A percentile compares a stretch with the other conserved stretches of the same genome.
Evolutionary conservation across 2,888 invertebrate species (phyloP).

Genomic region (Amphipyra tragopoginis): DNA sequence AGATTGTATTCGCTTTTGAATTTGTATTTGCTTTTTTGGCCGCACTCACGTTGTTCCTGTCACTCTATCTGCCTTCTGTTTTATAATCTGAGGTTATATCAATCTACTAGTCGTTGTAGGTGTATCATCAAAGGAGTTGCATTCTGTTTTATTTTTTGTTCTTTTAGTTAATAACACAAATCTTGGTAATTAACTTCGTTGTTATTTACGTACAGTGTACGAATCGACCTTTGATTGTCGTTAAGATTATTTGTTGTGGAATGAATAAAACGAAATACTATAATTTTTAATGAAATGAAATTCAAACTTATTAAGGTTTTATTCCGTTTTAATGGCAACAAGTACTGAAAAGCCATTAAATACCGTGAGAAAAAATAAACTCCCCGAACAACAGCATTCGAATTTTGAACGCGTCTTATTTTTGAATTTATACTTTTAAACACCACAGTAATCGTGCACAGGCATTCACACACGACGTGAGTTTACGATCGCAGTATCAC

Average conservation of each 20-base stretch:
- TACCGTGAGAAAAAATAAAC: slow-evolving; percentile 8
- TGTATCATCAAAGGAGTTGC: too few species aligned
- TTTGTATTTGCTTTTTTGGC: too few species aligned
- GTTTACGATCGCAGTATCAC: slow-evolving; percentile 47
- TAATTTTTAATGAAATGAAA: background rate
- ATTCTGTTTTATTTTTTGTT: background rate
- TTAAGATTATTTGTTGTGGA: slow-evolving; percentile 20
- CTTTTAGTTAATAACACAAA: background rate
- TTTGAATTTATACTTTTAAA: background rate
- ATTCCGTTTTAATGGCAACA: background rate
- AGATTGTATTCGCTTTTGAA: too few species aligned
- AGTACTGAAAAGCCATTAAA: slow-evolving; percentile 3
- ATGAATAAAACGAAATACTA: background rate
- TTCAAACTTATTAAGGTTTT: slow-evolving; percentile 15
- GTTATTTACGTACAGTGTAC: slow-evolving; percentile 6
- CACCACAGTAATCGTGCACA: slow-evolving; percentile 6
- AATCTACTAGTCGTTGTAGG: background rate
- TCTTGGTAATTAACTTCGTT: background rate
- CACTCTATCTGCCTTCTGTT: too few species aligned
- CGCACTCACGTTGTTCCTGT: too few species aligned
- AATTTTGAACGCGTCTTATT: slow-evolving; percentile 12
- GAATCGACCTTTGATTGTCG: slow-evolving; percentile 16
- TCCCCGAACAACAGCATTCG: slow-evolving; percentile 9
- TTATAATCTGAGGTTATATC: too few species aligned
- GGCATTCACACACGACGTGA: slow-evolving; percentile 21